A percentile compares a stretch with the other conserved stretches of the same genome.
These are phyloP conservation scores for Oreohelix idahoensis DNA, from an alignment of 1,140 invertebrate species.

Conservation along the genomic window DNA sequence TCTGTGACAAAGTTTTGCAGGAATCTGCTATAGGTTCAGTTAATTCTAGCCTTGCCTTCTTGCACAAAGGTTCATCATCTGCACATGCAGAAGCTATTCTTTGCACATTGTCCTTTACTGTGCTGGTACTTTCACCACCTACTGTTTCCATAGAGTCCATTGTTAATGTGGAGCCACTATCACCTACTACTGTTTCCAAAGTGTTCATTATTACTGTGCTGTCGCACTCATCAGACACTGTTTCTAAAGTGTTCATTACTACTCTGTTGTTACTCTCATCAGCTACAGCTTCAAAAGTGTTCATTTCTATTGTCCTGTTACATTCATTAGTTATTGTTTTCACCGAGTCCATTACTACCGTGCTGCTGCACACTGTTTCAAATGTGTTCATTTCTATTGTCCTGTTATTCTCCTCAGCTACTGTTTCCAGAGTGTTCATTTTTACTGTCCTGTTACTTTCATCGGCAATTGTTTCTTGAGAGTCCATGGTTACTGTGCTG, in stretches of 20 bases:
- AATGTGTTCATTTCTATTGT: background rate
- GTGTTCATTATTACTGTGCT: too few species aligned
- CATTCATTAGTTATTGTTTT: background rate
- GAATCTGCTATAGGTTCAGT: too few species aligned
- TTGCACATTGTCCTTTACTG: background rate
- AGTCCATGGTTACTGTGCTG: background rate
- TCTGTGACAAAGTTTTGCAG: background rate
- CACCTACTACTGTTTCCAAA: too few species aligned
- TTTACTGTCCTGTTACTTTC: background rate
- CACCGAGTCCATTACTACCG: background rate
- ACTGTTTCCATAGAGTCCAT: background rate
- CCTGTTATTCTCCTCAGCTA: background rate
- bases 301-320: background rate
- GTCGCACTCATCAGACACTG: too few species aligned
- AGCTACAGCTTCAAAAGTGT: background rate
- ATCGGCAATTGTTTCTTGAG: background rate
- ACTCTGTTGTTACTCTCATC: background rate
- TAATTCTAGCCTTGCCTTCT: too few species aligned
- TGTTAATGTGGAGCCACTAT: background rate
- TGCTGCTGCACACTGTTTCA: background rate
- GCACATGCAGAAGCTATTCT: background rate
- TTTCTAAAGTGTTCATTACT: background rate
- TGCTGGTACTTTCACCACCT: background rate
- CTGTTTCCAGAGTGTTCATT: background rate
- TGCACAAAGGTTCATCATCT: background rate